These are phyloP conservation scores for Cerastis leucographa DNA, from an alignment of 2,888 invertebrate species.

Conservation along the genomic window DNA sequence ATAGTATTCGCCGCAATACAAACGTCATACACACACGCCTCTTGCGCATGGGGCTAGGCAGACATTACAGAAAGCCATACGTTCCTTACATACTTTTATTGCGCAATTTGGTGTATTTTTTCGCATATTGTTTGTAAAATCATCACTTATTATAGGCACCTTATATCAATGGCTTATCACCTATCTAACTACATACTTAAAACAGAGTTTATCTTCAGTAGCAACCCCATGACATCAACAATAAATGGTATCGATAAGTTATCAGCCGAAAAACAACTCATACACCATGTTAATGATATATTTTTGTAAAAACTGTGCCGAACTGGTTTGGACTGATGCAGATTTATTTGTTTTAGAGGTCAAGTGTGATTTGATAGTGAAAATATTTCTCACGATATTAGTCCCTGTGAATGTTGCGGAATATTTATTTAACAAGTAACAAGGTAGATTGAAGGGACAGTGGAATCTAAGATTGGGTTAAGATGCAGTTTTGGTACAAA, in stretches of 20 bases:
- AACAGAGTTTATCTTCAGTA: slow-evolving; percentile 42
- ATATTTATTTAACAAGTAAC: not conserved
- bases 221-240: slow-evolving; percentile 56
- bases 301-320: slow-evolving; percentile 22
- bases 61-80: not conserved
- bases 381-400: not conserved
- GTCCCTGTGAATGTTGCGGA: not conserved
- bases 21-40: not conserved
- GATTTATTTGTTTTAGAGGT: slow-evolving; percentile 21
- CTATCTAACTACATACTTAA: not conserved
- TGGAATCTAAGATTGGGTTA: not conserved
- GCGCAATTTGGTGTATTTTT: not conserved
- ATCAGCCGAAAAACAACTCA: slow-evolving; percentile 39
- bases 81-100: not conserved
- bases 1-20: not conserved
- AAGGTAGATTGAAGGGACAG: not conserved
- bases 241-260: slow-evolving; percentile 51
- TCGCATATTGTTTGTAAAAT: not conserved
- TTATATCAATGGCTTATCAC: slow-evolving; percentile 37
- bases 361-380: slow-evolving; percentile 11
- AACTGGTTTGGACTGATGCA: slow-evolving; percentile 20
- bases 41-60: not conserved
- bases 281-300: slow-evolving; percentile 51
- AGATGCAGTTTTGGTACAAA: not conserved
- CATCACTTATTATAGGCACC: slow-evolving; percentile 17